Conservation (phyloP, 30 jellyfish, hydroid and myxozoan genomes). For the Aurelia aurita complex sp. Pacific region DNA sequence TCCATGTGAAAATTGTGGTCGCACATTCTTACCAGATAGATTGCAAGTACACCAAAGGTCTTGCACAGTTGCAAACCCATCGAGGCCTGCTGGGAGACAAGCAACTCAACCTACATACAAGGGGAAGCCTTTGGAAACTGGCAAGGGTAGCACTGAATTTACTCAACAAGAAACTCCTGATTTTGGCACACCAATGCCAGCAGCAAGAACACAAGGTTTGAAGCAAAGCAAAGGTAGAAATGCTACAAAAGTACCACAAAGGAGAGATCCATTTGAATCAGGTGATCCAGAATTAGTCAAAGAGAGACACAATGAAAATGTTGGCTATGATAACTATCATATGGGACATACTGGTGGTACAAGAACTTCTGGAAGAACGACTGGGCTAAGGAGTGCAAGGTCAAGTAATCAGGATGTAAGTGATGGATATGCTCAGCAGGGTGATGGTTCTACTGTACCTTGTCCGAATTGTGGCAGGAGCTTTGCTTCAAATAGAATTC, state of each 20-base stretch:
- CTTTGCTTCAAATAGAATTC: conserved; percentile 83
- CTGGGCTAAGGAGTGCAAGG: conserved; percentile 24
- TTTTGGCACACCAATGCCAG: neutral
- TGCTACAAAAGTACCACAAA: conserved; percentile 38
- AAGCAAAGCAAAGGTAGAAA: conserved; percentile 1
- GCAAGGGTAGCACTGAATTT: neutral
- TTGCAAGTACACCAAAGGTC: conserved; percentile 88
- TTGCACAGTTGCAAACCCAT: conserved; percentile 91
- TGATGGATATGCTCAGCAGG: conserved; percentile 6
- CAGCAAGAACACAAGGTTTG: neutral
- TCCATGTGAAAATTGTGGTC: conserved; percentile 89
- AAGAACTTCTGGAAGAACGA: conserved; percentile 15
- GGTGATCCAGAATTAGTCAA: conserved; percentile 18
- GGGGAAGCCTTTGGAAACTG: neutral
- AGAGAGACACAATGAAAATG: conserved; percentile 20
- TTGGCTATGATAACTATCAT: conserved; percentile 56
- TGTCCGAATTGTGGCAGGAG: conserved; percentile 83
- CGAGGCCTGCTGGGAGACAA: conserved; percentile 50
- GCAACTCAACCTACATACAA: conserved; percentile 15
- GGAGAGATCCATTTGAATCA: conserved; percentile 20
- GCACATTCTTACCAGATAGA: conserved; percentile 90
- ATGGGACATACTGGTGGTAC: conserved; percentile 25
- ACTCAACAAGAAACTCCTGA: neutral
- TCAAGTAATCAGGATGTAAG: neutral
- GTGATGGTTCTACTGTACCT: conserved; percentile 22